These are phyloP conservation scores for Lytechinus variegatus DNA, from an alignment of 35 echinoderm and acorn worm genomes.

Conservation along the genomic window DNA sequence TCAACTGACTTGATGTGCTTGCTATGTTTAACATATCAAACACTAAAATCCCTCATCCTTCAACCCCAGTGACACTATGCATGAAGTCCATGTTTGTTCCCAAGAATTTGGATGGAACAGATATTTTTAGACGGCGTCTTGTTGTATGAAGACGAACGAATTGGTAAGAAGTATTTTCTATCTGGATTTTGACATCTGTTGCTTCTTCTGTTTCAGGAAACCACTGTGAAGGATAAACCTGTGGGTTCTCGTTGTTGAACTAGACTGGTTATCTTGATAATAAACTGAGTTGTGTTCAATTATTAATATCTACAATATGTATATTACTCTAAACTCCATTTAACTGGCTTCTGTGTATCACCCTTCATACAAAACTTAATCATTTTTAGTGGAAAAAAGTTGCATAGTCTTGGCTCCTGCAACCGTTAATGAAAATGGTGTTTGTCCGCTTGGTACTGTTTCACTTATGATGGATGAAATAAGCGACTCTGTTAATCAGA, in stretches of 20 bases:
- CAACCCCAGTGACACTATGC: background rate
- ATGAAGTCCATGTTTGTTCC: background rate
- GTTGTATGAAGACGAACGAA: background rate
- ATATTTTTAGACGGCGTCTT: background rate
- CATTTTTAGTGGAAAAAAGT: background rate
- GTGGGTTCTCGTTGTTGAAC: background rate
- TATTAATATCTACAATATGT: background rate
- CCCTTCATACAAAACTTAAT: background rate
- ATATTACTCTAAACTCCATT: background rate
- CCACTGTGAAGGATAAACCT: background rate
- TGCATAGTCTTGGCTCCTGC: background rate
- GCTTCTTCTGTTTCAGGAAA: slow-evolving; percentile 2
- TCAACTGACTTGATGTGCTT: background rate
- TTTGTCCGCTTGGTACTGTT: background rate
- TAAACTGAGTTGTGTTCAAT: background rate
- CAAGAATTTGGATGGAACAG: background rate
- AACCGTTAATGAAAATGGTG: background rate
- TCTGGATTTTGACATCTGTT: background rate
- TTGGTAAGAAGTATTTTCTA: background rate
- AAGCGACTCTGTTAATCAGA: background rate
- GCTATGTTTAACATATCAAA: background rate
- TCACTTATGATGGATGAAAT: background rate
- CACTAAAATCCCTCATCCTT: too few relatives aligned
- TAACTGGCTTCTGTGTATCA: background rate
- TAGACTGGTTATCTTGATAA: background rate